phyloP scores from a whole-genome alignment of 1,140 invertebrate species.

The Saxidomus purpurata region DNA sequence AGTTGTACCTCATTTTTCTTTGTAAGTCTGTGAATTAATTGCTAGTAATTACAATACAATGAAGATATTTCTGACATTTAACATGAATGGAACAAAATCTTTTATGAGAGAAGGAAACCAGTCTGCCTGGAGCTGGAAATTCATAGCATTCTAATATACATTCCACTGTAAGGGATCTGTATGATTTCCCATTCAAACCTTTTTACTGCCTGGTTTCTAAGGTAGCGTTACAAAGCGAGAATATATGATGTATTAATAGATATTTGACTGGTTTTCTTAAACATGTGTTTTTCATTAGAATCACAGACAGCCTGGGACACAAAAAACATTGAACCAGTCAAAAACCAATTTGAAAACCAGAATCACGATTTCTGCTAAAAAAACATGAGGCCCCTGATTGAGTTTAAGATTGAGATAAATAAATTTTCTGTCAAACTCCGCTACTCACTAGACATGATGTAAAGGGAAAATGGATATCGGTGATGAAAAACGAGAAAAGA shows the following conservation, averaged over 20 bases:
- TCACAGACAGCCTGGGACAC: conserved; percentile 58
- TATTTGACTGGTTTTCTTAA: conserved; percentile 57
- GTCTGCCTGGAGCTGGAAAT: too few relatives aligned
- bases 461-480: neutral
- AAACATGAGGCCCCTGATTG: conserved; percentile 43
- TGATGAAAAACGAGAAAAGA: neutral
- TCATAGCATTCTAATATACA: too few relatives aligned
- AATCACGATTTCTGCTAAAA: conserved; percentile 45
- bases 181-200: neutral
- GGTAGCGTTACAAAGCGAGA: conserved; percentile 12
- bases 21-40: too few relatives aligned
- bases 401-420: conserved; percentile 40
- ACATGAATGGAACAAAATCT: too few relatives aligned
- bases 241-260: conserved; percentile 65
- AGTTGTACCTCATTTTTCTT: too few relatives aligned
- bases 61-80: too few relatives aligned
- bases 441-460: neutral
- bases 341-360: conserved; percentile 66
- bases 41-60: too few relatives aligned
- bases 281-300: conserved; percentile 65
- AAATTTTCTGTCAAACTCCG: conserved; percentile 14
- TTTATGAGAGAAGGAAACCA: too few relatives aligned
- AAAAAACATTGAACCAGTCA: conserved; percentile 66
- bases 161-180: too few relatives aligned
- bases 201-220: neutral